A percentile compares a stretch with the other conserved stretches of the same genome.
Evolutionary conservation across 2,888 invertebrate species (phyloP).

Genomic region (Stenodera caucasica): DNA sequence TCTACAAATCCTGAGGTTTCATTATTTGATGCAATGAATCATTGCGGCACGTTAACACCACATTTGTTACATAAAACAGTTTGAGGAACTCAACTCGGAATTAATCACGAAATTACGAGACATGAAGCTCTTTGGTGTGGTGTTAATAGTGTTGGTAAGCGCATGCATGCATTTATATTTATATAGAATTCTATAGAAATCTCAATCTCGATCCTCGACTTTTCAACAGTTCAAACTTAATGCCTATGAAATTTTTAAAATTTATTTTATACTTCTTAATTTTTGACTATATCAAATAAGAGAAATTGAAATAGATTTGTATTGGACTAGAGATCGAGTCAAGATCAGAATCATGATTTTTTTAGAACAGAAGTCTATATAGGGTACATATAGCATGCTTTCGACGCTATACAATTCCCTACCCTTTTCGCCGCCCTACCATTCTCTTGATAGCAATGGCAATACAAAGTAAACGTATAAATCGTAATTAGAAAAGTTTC

Average conservation of each 20-base stretch:
- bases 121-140: constrained; percentile 10
- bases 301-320: too few relatives aligned
- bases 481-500: constrained; percentile 48
- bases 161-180: constrained; percentile 20
- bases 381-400: constrained; percentile 5
- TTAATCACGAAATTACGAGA: constrained; percentile 27
- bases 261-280: too few relatives aligned
- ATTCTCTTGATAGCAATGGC: not conserved
- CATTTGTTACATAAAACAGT: constrained; percentile 26
- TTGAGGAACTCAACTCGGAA: constrained; percentile 21
- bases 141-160: not conserved
- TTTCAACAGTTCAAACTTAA: too few relatives aligned
- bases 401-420: not conserved
- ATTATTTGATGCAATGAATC: constrained; percentile 24
- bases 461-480: constrained; percentile 22
- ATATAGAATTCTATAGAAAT: too few relatives aligned
- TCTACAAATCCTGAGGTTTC: constrained; percentile 5
- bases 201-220: too few relatives aligned
- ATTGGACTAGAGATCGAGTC: too few relatives aligned
- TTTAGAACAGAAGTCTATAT: too few relatives aligned
- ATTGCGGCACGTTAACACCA: constrained; percentile 27
- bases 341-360: too few relatives aligned
- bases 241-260: too few relatives aligned
- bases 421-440: not conserved
- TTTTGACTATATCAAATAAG: too few relatives aligned